Evolutionary conservation across 1,140 invertebrate genomes (phyloP).

Genomic region (Spodoptera litura): DNA sequence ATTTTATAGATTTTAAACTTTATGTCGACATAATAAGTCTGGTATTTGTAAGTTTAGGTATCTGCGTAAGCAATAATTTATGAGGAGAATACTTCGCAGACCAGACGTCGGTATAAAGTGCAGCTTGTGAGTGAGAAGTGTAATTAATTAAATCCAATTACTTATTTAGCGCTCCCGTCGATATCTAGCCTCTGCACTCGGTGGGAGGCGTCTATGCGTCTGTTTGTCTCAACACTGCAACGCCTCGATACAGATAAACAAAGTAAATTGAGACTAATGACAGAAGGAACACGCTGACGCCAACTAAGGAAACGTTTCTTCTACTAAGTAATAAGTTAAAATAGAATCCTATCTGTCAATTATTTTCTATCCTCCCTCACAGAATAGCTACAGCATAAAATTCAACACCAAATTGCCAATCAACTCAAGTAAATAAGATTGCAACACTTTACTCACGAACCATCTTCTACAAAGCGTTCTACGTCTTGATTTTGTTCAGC

Average conservation of each 20-base stretch:
- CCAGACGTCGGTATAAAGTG: constrained; percentile 34
- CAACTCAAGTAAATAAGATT: constrained; percentile 1
- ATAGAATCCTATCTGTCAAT: constrained; percentile 4
- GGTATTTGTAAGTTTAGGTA: too few species aligned
- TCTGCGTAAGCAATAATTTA: constrained; percentile 16
- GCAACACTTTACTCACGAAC: neutral
- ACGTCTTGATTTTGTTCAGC: neutral
- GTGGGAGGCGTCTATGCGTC: constrained; percentile 13
- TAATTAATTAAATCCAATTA: constrained; percentile 51
- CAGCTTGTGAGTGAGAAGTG: constrained; percentile 39
- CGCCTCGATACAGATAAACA: constrained; percentile 9
- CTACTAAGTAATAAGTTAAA: neutral
- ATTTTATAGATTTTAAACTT: too few species aligned
- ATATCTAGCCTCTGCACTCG: constrained; percentile 30
- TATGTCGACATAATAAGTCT: neutral
- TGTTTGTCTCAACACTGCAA: constrained; percentile 20
- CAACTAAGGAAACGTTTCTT: constrained; percentile 26
- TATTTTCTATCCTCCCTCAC: too few species aligned
- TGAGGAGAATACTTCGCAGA: constrained; percentile 9
- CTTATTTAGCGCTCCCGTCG: constrained; percentile 38
- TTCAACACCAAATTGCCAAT: neutral
- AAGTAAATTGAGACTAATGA: constrained; percentile 26
- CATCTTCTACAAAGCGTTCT: neutral
- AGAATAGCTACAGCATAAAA: neutral
- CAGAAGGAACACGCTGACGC: constrained; percentile 11